phyloP scores from a whole-genome alignment of 1,140 invertebrate genomes.

The Drosophila watanabei region DNA sequence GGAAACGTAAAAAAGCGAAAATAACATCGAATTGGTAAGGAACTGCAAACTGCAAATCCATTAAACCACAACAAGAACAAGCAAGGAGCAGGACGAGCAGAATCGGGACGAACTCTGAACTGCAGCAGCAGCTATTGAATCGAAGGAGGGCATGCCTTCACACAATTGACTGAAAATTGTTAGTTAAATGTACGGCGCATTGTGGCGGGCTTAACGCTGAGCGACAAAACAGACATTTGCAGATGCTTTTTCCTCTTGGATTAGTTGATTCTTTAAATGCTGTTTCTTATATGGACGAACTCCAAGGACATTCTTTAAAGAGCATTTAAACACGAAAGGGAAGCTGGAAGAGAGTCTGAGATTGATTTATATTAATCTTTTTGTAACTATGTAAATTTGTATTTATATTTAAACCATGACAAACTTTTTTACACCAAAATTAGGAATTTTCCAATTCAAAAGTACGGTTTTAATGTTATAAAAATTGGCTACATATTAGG shows the following conservation, averaged over 20 bases:
- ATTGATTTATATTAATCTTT: background rate
- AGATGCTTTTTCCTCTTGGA: slow-evolving; percentile 45
- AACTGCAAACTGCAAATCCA: slow-evolving; percentile 83
- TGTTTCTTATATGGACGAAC: background rate
- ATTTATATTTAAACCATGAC: too few species aligned
- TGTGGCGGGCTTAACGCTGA: slow-evolving; percentile 13
- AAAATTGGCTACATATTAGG: too few species aligned
- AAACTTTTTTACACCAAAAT: too few species aligned
- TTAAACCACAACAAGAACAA: slow-evolving; percentile 82
- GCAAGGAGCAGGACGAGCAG: slow-evolving; percentile 27
- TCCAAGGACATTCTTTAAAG: background rate
- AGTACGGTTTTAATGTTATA: too few species aligned
- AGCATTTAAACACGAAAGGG: background rate
- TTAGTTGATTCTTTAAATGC: slow-evolving; percentile 35
- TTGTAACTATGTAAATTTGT: too few species aligned
- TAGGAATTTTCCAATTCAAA: too few species aligned
- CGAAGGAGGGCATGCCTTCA: slow-evolving; percentile 21
- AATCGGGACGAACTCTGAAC: slow-evolving; percentile 7
- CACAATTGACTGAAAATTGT: slow-evolving; percentile 77
- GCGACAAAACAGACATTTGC: slow-evolving; percentile 46
- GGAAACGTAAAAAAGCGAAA: slow-evolving; percentile 75
- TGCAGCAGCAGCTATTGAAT: slow-evolving; percentile 15
- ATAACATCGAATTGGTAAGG: slow-evolving; percentile 81
- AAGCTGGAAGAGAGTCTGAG: too few species aligned
- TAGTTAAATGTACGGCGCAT: slow-evolving; percentile 45